These are phyloP conservation scores for Heliconius hewitsoni DNA, from an alignment of 1,140 invertebrate genomes.

Conservation along the genomic window DNA sequence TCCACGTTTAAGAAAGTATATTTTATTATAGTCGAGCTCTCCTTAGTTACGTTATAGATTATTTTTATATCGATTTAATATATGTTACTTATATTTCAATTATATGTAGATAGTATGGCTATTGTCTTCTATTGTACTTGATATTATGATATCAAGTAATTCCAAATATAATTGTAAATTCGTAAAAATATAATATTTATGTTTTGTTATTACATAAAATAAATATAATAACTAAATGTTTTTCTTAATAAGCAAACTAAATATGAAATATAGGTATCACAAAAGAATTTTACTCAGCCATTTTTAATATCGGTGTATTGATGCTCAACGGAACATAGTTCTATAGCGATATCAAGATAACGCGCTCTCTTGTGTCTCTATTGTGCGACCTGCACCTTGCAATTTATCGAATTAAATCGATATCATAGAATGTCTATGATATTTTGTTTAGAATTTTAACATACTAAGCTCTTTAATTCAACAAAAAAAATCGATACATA, in stretches of 20 bases:
- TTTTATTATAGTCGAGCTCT: not conserved
- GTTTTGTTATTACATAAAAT: not conserved
- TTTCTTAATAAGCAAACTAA: not conserved
- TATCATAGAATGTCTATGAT: not conserved
- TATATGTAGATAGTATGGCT: not conserved
- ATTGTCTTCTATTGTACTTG: not conserved
- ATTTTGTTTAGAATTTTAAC: not conserved
- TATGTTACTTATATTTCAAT: not conserved
- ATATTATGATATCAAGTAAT: too few species aligned
- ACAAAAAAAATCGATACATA: not conserved
- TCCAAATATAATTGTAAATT: too few species aligned
- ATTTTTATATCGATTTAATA: slow-evolving; percentile 2
- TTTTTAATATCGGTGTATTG: slow-evolving; percentile 22
- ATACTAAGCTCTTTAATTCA: not conserved
- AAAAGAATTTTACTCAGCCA: slow-evolving; percentile 10
- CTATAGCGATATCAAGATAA: slow-evolving; percentile 29
- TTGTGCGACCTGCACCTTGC: slow-evolving; percentile 14
- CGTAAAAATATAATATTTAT: not conserved
- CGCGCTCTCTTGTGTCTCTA: slow-evolving; percentile 19
- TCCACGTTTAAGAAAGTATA: not conserved
- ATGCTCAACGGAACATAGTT: not conserved
- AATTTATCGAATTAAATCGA: not conserved
- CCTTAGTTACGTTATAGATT: not conserved
- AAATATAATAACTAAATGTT: not conserved
- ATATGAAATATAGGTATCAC: not conserved